Base-by-base conservation (phyloP, 30 jellyfish, hydroid and myxozoan genomes). In the Cassiopea xamachana region DNA sequence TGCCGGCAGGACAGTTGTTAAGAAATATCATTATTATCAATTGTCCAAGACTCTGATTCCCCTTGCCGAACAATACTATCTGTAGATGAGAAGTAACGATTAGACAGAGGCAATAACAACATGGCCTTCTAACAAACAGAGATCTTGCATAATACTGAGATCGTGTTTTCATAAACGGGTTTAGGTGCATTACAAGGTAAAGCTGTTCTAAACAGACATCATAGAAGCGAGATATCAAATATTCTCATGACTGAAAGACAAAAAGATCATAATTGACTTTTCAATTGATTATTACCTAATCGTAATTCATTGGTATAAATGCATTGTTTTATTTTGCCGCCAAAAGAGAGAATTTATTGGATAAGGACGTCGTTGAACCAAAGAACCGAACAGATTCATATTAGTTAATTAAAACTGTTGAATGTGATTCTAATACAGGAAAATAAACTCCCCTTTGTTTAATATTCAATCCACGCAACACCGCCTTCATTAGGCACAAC, bases 271-370 rank as follows among this genome's bases (percentile, higher is more conserved):
- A 78, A 78, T 78, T 60, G 50, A 78, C 75, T 45, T 50, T 48
- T 48, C n/a, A n/a, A n/a, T n/a, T n/a, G n/a, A n/a, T 78, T 75
- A 78, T 75, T 78, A 14, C 70, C 48, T 48, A 78, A 78, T 48
- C 87, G 49, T 71, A 48, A 78, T 78, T 7, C 87, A n/a, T 60
- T n/a, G 87, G 75, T 49, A 78, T 60, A 48, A 2, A 43, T 6
- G 55, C 48, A 48, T 78, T 48, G 87, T 78, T 17, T 10, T 2
- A 62, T 51, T n/a, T 59, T 78, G 75, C 87, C 87, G 87, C 75
- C 87, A 78, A 78, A 75, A 62, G 74, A 60, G 60, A 2, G 15
- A 43, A 62, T 48, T 43, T 78, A 78, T 78, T 78, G 87, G 87
- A 78, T 78, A 78, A 78, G 87, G 60, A 62, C 87, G 60, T 78